Evolutionary conservation across 2,113 vertebrate genomes (phyloP).

Genomic region (Papio anubis): DNA sequence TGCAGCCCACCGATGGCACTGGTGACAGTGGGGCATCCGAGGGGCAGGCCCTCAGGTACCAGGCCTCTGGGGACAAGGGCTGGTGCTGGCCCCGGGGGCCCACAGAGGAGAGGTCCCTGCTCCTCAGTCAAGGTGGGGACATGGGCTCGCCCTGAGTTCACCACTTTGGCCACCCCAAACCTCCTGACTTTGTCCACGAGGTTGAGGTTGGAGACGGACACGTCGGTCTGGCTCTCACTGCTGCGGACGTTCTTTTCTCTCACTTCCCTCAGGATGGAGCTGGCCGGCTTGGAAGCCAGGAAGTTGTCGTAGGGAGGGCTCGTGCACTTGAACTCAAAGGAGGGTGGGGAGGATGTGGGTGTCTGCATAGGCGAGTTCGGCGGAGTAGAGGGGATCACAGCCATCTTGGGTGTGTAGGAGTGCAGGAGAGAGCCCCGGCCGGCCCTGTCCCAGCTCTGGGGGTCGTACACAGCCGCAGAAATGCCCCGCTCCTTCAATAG

Average conservation of each 20-base stretch:
- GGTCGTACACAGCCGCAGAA: constrained; percentile 94
- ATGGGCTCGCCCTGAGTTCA: constrained; percentile 83
- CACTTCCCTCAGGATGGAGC: constrained; percentile 95
- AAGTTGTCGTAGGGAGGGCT: constrained; percentile 92
- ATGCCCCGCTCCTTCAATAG: constrained; percentile 95
- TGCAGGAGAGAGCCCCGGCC: constrained; percentile 81
- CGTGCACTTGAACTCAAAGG: constrained; percentile 93
- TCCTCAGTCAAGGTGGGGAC: constrained; percentile 81
- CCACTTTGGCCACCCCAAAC: constrained; percentile 89
- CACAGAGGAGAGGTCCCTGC: constrained; percentile 87
- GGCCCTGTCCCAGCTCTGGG: constrained; percentile 92
- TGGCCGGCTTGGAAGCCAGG: constrained; percentile 95
- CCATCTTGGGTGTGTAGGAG: constrained; percentile 82
- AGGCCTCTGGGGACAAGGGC: constrained; percentile 86
- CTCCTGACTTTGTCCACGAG: constrained; percentile 96
- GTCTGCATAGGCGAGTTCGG: constrained; percentile 94
- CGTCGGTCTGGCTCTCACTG: constrained; percentile 91
- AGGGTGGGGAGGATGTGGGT: constrained; percentile 84
- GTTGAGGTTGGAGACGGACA: constrained; percentile 92
- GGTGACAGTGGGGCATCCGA: constrained; percentile 83
- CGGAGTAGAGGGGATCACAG: constrained; percentile 90
- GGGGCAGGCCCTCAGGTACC: constrained; percentile 80
- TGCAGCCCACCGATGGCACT: constrained; percentile 89
- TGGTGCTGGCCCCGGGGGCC: constrained; percentile 87
- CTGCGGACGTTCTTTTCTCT: constrained; percentile 88